Percentiles rank a stretch among this genome's conserved stretches.
These are phyloP conservation scores for Emydocephalus ijimae DNA, from an alignment of 2,113 vertebrate species.

Conservation along the genomic window DNA sequence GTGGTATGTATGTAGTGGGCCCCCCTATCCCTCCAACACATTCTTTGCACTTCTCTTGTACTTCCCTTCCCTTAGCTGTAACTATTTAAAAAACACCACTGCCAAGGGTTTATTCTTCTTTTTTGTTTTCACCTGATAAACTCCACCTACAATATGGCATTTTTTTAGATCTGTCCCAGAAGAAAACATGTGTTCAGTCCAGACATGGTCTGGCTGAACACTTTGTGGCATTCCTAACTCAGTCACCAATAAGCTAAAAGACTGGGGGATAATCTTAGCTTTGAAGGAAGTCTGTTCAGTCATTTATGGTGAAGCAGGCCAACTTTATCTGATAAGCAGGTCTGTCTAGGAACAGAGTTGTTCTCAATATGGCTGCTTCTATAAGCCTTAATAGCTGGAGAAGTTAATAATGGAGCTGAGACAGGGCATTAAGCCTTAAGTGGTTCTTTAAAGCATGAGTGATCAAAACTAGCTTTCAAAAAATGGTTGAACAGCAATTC, in stretches of 20 bases:
- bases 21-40: not conserved
- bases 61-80: not conserved
- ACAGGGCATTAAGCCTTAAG: not conserved
- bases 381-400: not conserved
- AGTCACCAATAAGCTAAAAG: not conserved
- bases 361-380: not conserved
- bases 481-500: not conserved
- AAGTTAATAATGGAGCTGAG: not conserved
- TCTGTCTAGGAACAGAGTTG: not conserved
- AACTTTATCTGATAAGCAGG: not conserved
- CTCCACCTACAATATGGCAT: not conserved
- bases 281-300: not conserved
- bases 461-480: not conserved
- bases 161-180: not conserved
- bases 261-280: not conserved
- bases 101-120: not conserved
- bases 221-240: not conserved
- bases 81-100: not conserved
- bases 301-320: not conserved
- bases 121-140: not conserved
- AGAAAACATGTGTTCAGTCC: not conserved
- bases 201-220: not conserved
- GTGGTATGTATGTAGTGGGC: not conserved
- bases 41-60: not conserved
- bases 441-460: not conserved